These are phyloP conservation scores for Pachydiplax longipennis DNA, from an alignment of 2,888 invertebrate species.

Conservation along the genomic window DNA sequence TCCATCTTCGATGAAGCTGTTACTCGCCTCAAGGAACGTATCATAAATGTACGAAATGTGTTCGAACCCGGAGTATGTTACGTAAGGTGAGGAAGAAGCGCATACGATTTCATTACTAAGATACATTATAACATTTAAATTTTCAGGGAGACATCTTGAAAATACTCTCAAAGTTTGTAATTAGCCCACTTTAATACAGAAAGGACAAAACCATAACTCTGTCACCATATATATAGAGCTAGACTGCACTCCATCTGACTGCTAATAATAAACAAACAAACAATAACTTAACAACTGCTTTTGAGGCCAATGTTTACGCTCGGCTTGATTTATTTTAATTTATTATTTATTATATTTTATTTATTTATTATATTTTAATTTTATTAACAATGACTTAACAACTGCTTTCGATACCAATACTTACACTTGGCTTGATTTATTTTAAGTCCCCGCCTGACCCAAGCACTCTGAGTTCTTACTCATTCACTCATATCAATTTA, in stretches of 20 bases:
- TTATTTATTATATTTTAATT: too few relatives aligned
- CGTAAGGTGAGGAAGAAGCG: too few relatives aligned
- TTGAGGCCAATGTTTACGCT: too few relatives aligned
- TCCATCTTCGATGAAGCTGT: not conserved
- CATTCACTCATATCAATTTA: not conserved
- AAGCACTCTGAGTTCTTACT: not conserved
- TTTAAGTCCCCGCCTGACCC: not conserved
- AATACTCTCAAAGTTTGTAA: not conserved
- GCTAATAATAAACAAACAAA: not conserved
- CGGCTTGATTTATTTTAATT: too few relatives aligned
- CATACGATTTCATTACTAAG: not conserved
- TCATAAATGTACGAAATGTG: too few relatives aligned
- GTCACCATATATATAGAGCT: not conserved
- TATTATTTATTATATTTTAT: too few relatives aligned
- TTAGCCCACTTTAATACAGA: not conserved
- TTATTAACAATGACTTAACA: too few relatives aligned
- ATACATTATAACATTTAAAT: not conserved
- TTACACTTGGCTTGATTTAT: not conserved
- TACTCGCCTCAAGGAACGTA: not conserved
- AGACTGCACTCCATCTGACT: not conserved
- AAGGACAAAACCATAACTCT: not conserved
- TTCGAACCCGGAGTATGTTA: too few relatives aligned
- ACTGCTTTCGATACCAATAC: not conserved
- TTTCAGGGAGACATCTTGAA: not conserved
- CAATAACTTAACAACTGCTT: too few relatives aligned